Base-by-base conservation (phyloP, 2,888 invertebrate genomes). In the Drosophila mettleri region DNA sequence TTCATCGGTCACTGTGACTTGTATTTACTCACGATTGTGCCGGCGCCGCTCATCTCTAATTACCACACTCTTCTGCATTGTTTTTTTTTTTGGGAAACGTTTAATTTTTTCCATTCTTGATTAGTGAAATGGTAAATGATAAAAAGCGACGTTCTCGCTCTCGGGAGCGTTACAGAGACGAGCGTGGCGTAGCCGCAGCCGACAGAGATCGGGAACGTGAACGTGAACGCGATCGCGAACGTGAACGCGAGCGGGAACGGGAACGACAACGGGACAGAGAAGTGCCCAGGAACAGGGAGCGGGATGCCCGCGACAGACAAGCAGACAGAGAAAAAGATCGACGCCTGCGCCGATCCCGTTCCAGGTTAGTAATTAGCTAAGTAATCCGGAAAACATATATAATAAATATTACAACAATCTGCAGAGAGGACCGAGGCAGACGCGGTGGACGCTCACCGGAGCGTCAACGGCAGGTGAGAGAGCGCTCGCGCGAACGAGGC, bases 71-170 rank as follows among this genome's bases (percentile, higher is more conserved):
- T 66, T 58, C 51, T 78, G 65, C 55, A 63, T 70, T 61, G 78
- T 59, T 64, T 74, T 58, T 9, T n/a, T 61, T 61, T 22, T n/a
- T 9, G 16, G 6, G 54, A 76, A 75, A 73, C 53, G 58, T 70
- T 68, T 74, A 14, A 14, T 39, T 34, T 58, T 34, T 24, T 20
- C 1, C 3, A 24, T 3, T 58, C 22, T 39, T 20, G n/a, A 49
- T 10, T 52, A 2, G 12, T 24, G 27, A 33, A 58, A 92, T 92
- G 92, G 93, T 91, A 1, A 92, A 93, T 63, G 94, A 94, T 52
- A 94, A 94, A 80, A 93, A 94, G 68, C 89, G 93, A 14, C 92
- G 94, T 8, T 94, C 93, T 20, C 93, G 93, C 58, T 93, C 93
- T 2, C 91, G 91, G 3, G 92, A 92, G 27, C 91, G 86, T 64